Conservation (phyloP, 2,797 vertebrate genomes). For the Smutsia gigantea region DNA sequence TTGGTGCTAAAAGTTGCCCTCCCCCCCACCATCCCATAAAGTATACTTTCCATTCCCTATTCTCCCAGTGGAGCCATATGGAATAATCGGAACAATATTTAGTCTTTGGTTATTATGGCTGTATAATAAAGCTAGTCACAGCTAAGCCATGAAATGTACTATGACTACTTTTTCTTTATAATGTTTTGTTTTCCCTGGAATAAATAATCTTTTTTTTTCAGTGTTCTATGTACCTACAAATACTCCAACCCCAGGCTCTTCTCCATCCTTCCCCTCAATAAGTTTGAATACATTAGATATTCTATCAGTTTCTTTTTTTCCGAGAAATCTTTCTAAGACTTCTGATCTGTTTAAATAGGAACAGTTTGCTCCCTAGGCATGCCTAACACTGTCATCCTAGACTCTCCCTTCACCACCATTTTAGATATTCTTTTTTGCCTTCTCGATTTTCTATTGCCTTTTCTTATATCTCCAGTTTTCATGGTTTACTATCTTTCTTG, state of each 20-base stretch:
- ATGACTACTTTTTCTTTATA: neutral
- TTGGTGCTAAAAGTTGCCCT: neutral
- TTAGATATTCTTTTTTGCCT: neutral
- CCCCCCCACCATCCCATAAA: neutral
- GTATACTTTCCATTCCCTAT: neutral
- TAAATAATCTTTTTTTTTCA: conserved; percentile 1
- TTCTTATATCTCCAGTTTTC: neutral
- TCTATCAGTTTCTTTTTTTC: neutral
- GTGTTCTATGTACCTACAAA: neutral
- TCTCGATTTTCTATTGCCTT: neutral
- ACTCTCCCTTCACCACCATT: neutral
- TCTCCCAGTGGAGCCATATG: neutral
- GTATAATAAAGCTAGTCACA: neutral
- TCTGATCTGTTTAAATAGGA: conserved; percentile 13
- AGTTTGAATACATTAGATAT: neutral
- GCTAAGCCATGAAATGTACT: neutral
- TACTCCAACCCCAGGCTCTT: neutral
- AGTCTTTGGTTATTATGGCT: neutral
- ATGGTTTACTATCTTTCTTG: neutral
- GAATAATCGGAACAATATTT: neutral
- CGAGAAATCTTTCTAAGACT: neutral
- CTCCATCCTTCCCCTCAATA: neutral
- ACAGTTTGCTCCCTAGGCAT: neutral
- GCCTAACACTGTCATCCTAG: neutral
- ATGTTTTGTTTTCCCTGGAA: neutral